Conservation (phyloP, 2,888 invertebrate species). For the Caenorhabditis sulstoni region DNA sequence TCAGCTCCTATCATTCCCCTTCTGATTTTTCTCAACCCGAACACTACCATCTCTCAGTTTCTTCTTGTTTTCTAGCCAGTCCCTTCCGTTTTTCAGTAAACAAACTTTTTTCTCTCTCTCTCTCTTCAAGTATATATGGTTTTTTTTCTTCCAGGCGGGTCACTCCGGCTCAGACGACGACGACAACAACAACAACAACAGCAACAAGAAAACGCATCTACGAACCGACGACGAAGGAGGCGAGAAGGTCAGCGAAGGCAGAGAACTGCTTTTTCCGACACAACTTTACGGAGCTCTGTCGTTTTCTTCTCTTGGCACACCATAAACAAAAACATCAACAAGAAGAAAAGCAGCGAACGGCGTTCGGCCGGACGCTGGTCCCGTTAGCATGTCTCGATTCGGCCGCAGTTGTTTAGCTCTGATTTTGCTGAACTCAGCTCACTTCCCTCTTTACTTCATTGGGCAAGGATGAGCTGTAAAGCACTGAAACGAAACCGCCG, state of each 20-base stretch:
- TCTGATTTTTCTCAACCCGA: too few species aligned
- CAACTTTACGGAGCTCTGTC: constrained; percentile 50
- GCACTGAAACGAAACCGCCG: too few species aligned
- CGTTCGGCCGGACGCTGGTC: constrained; percentile 21
- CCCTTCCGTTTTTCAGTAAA: constrained; percentile 13
- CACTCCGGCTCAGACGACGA: constrained; percentile 18
- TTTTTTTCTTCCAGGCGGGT: constrained; percentile 50
- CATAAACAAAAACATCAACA: constrained; percentile 58
- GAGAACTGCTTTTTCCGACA: constrained; percentile 36
- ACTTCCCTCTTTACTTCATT: too few species aligned
- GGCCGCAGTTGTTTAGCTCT: too few species aligned
- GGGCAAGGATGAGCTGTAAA: too few species aligned
- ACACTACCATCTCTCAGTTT: background rate
- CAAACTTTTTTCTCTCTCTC: constrained; percentile 5
- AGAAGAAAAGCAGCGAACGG: constrained; percentile 29
- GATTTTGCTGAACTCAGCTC: too few species aligned
- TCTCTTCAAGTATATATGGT: constrained; percentile 28
- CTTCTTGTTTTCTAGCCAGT: background rate
- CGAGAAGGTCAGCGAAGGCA: constrained; percentile 52
- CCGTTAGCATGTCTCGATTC: too few species aligned
- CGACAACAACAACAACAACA: constrained; percentile 19
- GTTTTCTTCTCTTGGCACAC: constrained; percentile 26
- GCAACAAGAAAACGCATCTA: constrained; percentile 35
- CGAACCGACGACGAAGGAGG: constrained; percentile 10
- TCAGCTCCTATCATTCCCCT: background rate